These are phyloP conservation scores for Oreochromis grahami DNA, from an alignment of 2,797 vertebrate genomes.

Conservation along the genomic window DNA sequence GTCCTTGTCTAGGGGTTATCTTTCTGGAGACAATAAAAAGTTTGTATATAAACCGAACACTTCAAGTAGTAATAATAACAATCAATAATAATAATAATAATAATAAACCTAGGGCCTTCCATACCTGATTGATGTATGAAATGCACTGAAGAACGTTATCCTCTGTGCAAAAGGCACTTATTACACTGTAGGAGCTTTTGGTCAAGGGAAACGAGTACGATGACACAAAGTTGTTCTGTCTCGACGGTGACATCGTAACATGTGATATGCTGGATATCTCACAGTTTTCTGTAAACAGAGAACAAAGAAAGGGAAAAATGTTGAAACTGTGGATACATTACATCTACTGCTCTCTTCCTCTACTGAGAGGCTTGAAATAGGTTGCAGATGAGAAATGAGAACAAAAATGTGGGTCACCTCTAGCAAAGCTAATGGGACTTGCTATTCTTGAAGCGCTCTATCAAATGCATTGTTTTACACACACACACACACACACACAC, in stretches of 20 bases:
- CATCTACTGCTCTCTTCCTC: background rate
- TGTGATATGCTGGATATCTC: conserved; percentile 81
- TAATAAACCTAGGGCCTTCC: background rate
- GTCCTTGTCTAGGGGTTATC: background rate
- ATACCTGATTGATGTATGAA: conserved; percentile 91
- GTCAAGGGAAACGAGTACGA: conserved; percentile 75
- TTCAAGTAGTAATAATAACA: background rate
- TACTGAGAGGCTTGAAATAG: conserved; percentile 20
- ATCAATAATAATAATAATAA: background rate
- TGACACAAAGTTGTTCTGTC: conserved; percentile 75
- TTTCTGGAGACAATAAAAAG: background rate
- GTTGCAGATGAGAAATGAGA: conserved; percentile 51
- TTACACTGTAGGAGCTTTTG: conserved; percentile 78
- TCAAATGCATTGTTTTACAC: background rate
- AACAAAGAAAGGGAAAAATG: background rate
- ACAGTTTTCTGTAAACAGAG: conserved; percentile 59
- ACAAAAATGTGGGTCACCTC: conserved; percentile 58
- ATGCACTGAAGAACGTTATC: conserved; percentile 89
- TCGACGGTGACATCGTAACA: conserved; percentile 80
- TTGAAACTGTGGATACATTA: background rate
- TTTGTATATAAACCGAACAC: background rate
- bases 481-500: background rate
- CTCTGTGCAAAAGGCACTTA: conserved; percentile 92
- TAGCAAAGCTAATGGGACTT: background rate
- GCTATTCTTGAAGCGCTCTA: conserved; percentile 13